Evolutionary conservation across 2,888 invertebrate species (phyloP).

Genomic region (Tortricodes alternella): DNA sequence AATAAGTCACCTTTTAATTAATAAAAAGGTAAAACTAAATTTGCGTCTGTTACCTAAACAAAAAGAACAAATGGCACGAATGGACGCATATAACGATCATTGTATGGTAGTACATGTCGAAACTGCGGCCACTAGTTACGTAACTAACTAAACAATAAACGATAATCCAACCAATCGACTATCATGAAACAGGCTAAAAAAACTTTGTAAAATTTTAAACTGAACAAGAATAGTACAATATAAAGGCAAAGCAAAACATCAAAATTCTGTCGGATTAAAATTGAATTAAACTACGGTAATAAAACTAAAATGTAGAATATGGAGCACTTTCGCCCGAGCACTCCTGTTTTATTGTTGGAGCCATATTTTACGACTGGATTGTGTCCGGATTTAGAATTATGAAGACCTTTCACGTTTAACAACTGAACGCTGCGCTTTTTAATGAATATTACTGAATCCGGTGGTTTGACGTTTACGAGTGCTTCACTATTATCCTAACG

Average conservation of each 20-base stretch:
- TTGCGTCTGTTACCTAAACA: too few species aligned
- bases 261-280: slow-evolving; percentile 49
- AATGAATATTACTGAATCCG: slow-evolving; percentile 28
- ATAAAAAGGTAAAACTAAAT: too few species aligned
- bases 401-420: slow-evolving; percentile 24
- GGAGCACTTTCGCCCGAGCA: slow-evolving; percentile 74
- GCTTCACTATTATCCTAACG: background rate
- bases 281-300: slow-evolving; percentile 65
- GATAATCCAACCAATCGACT: too few species aligned
- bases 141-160: too few species aligned
- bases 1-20: too few species aligned
- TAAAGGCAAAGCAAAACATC: slow-evolving; percentile 19
- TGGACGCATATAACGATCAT: too few species aligned
- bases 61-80: too few species aligned
- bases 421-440: slow-evolving; percentile 11
- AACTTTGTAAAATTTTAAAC: background rate
- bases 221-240: slow-evolving; percentile 15
- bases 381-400: slow-evolving; percentile 75
- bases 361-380: slow-evolving; percentile 82
- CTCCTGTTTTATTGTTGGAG: slow-evolving; percentile 82
- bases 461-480: slow-evolving; percentile 17
- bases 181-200: background rate
- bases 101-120: too few species aligned
- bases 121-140: too few species aligned
- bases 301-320: slow-evolving; percentile 73